Evolutionary conservation across 2,113 vertebrate species (phyloP).

Genomic region (Hemicordylus capensis): DNA sequence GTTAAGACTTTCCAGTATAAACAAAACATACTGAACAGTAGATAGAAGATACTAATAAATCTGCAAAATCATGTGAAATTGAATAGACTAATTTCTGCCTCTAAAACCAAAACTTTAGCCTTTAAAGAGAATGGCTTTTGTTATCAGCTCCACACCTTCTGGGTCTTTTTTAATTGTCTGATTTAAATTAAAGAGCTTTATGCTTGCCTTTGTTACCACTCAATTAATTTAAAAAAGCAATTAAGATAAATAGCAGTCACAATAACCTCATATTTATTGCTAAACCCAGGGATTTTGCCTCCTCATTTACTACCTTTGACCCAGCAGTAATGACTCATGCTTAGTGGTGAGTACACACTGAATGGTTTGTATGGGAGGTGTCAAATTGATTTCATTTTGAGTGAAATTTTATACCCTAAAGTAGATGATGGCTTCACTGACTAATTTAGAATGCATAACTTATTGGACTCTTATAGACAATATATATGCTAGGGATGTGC

Average conservation of each 20-base stretch:
- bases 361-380: slow-evolving; percentile 11
- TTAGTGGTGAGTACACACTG: slow-evolving; percentile 21
- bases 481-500: no score
- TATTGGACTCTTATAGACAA: not conserved
- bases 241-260: slow-evolving; percentile 76
- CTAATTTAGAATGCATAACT: slow-evolving; percentile 35
- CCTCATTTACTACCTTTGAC: slow-evolving; percentile 66
- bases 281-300: slow-evolving; percentile 61
- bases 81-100: slow-evolving; percentile 56
- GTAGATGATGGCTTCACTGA: slow-evolving; percentile 23
- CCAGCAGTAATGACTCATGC: slow-evolving; percentile 51
- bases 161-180: slow-evolving; percentile 65
- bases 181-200: slow-evolving; percentile 68
- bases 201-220: slow-evolving; percentile 66
- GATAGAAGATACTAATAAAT: slow-evolving; percentile 57
- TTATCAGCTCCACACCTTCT: slow-evolving; percentile 56
- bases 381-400: slow-evolving; percentile 36
- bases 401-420: slow-evolving; percentile 37
- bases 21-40: slow-evolving; percentile 32
- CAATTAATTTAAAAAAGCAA: slow-evolving; percentile 78
- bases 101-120: slow-evolving; percentile 63
- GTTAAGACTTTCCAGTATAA: not conserved
- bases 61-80: slow-evolving; percentile 1
- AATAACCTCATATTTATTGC: slow-evolving; percentile 66
- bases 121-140: slow-evolving; percentile 63